These are phyloP conservation scores for Struthio camelus DNA, from an alignment of 2,113 vertebrate genomes.

Conservation along the genomic window DNA sequence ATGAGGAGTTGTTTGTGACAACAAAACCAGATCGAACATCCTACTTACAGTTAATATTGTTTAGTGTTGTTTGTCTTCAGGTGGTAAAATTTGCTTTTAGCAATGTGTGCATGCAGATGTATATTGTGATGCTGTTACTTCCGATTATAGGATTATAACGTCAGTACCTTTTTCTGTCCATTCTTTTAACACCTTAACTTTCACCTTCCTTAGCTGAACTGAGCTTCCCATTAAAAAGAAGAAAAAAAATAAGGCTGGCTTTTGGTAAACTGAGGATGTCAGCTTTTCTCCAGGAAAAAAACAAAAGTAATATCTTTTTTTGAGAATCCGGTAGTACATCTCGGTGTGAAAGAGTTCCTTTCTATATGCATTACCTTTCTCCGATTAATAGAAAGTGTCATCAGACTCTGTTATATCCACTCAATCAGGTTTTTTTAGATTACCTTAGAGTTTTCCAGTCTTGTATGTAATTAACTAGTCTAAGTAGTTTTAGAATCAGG, in stretches of 20 bases:
- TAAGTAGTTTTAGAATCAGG: not conserved
- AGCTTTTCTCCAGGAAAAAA: not conserved
- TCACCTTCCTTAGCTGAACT: not conserved
- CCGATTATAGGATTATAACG: not conserved
- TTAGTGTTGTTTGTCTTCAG: not conserved
- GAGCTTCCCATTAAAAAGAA: not conserved
- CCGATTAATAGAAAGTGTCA: not conserved
- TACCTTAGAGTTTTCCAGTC: not conserved
- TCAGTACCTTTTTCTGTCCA: not conserved
- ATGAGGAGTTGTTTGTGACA: not conserved
- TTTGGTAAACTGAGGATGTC: not conserved
- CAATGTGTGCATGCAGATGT: not conserved
- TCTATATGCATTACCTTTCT: not conserved
- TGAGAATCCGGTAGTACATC: not conserved
- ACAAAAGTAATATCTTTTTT: not conserved
- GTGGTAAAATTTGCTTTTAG: not conserved
- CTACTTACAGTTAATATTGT: not conserved
- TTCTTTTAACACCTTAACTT: not conserved
- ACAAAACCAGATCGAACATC: not conserved
- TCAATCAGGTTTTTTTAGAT: not conserved
- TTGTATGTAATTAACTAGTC: not conserved
- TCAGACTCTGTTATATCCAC: not conserved
- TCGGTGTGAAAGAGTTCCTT: not conserved
- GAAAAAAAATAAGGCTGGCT: not conserved
- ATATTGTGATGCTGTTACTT: not conserved